Base-by-base conservation (phyloP, 2,113 vertebrate species). In the Corvus hawaiiensis region DNA sequence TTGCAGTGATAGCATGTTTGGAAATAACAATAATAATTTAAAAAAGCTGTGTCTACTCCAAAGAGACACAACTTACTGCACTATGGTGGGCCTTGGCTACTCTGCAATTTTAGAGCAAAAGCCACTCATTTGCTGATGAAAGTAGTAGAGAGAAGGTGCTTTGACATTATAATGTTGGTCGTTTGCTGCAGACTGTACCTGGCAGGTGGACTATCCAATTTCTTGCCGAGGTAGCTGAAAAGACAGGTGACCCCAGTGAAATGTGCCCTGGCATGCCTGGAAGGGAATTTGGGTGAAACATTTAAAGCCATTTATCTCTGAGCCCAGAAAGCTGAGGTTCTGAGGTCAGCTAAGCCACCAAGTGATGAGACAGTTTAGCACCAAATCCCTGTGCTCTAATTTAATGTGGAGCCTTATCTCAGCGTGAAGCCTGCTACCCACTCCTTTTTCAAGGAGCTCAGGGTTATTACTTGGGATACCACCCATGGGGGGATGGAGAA, bases 271-370 rank as follows among this genome's bases (percentile, higher is more conserved):
- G 28, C 32, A 43, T 32, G 24, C 74, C 35, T 71, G 71, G 39
- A 68, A 68, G 12, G 28, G 37, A 84, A 86, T 80, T 80, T 84
- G 83, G 64, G 89, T 49, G 39, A 52, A 76, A 43, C 21, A 16
- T 30, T 85, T 90, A 80, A 92, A 94, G 46, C n/a, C 51, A 14
- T 61, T 92, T 92, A 94, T 93, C 72, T 76, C 62, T 37, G 63
- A 76, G 82, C 49, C 49, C 75, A 68, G 71, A 93, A 79, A 86
- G 54, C 37, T 78, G 84, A 72, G 76, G 63, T 39, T 80, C 55
- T 43, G 24, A 86, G 67, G 86, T 88, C 80, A 58, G 41, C 84
- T 86, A 84, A 90, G 51, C n/a, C 64, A 64, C 48, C 41, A 66
- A 64, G 51, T 18, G 83, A 73, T 63, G 78, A 87, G 46, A 13